Evolutionary conservation across 2,888 invertebrate species (phyloP), one percentile per base, ranked within the genome.

Genomic region (Pseudanteris insignis): DNA sequence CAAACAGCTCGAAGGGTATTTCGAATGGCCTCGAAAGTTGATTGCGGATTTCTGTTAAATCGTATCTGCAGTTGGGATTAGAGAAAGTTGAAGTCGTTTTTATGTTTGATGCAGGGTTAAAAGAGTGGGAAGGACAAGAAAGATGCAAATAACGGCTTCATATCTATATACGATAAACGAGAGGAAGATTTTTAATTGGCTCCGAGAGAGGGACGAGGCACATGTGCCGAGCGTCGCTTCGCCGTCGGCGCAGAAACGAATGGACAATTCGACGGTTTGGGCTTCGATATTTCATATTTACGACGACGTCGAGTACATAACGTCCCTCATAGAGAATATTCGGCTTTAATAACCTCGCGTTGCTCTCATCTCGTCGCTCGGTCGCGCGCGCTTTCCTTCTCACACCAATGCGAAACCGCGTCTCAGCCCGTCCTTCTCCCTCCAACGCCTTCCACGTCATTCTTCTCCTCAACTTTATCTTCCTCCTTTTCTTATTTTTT

Each of bases 261-360:
- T 46, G 63, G 38, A 43, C 34, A 50, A 61, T 61, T 58, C 61
- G 55, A 62, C 62, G 69, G 70, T 71, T 70, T 64, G 67, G 67
- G 47, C 70, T 75, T 76, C 76, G 74, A 77, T 79, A 79, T 78
- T 79, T 79, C 76, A 79, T 77, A 77, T 78, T 79, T 78, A 79
- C 75, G 78, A 79, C 71, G 77, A 73, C 73, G 72, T 64, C 64
- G 69, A 69, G 68, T 67, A 67, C 65, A 67, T 69, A 72, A 70
- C 70, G 70, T 67, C 55, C 59, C 65, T 65, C 66, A 61, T 65
- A 67, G 67, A 66, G 64, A 68, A 67, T 65, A 67, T 66, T 67
- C 67, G 67, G 70, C 70, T 71, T 71, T 76, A 75, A 76, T 76
- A 76, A 76, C 72, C 71, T 67, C 70, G 63, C 63, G 33, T 50